These are phyloP conservation scores for Rhynchotus rufescens DNA, from an alignment of 2,797 vertebrate species.

Conservation along the genomic window DNA sequence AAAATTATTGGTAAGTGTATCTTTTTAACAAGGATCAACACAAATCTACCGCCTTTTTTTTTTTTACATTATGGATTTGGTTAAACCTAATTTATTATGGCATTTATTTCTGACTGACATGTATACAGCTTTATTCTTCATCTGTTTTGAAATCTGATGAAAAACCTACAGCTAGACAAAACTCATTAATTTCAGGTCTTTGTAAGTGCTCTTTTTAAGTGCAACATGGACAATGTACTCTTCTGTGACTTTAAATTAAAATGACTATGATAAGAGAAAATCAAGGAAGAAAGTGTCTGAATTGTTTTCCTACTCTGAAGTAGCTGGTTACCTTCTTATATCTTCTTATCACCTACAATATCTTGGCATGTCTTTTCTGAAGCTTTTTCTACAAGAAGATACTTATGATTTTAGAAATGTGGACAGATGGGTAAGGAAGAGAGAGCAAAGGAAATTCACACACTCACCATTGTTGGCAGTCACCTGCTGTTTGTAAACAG, in stretches of 20 bases:
- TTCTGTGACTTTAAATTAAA: conserved; percentile 36
- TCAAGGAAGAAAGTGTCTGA: background rate
- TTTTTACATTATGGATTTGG: background rate
- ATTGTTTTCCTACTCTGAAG: background rate
- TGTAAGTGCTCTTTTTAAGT: conserved; percentile 56
- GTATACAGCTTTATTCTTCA: background rate
- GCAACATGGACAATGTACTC: background rate
- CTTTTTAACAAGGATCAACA: background rate
- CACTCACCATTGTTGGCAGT: conserved; percentile 61
- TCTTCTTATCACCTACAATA: background rate
- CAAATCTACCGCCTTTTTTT: background rate
- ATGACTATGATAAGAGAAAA: background rate
- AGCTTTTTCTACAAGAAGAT: background rate
- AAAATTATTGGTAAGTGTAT: background rate
- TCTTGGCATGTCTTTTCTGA: background rate
- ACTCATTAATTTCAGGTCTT: conserved; percentile 22
- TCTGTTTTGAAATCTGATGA: conserved; percentile 1
- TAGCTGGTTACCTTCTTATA: background rate
- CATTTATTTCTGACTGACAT: background rate
- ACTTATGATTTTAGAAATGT: background rate
- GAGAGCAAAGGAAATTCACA: conserved; percentile 64
- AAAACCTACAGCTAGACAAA: background rate
- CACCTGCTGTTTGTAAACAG: conserved; percentile 81
- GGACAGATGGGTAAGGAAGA: conserved; percentile 78
- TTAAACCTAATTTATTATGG: background rate